Evolutionary conservation across 1,140 invertebrate species (phyloP), one percentile per base, ranked within the genome.

Genomic region (Cyclina sinensis): DNA sequence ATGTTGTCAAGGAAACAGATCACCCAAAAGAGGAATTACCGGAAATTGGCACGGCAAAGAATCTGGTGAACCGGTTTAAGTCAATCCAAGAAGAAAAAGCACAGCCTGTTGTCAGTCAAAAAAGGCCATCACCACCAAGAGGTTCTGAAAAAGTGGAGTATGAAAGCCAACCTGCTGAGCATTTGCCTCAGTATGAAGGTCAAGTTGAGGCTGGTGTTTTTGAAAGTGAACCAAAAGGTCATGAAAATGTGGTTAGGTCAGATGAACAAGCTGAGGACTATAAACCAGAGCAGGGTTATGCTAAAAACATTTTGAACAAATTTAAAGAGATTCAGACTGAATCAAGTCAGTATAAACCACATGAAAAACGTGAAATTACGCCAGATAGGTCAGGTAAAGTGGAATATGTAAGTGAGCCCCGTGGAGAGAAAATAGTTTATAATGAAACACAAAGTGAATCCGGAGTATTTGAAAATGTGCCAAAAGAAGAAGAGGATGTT

Each of bases 301-400:
- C 94, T 85, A 93, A 89, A 87, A 94, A 93, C 90, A 86, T 94
- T 16, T 80, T 93, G 39, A 92, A 92, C 32, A 93, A 91, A 81
- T 94, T 94, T 73, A 92, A 91, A 73, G 86, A 93, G 74, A 90
- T 93, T 83, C 91, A 94, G 68, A 74, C 48, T 18, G 74, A 73
- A 24, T 79, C 73, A 16, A 83, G 83, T 82, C 90, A 92, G 48
- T 83, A 85, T 7, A 90, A 90, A 5, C 76, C 91, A 21, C 73
- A 70, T 18, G 84, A 85, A 51, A 86, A 88, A 59, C 90, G 91
- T 73, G 94, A 94, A 74, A 85, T 94, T 27, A 94, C 93, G 9
- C 93, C 93, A 48, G 93, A 93, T 68, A 73, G 89, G 51, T 83
- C 88, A 18, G 84, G 89, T 62, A 92, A 91, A 74, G 86, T 87